phyloP scores from a whole-genome alignment of 2,888 invertebrate genomes.

The Metellina segmentata region DNA sequence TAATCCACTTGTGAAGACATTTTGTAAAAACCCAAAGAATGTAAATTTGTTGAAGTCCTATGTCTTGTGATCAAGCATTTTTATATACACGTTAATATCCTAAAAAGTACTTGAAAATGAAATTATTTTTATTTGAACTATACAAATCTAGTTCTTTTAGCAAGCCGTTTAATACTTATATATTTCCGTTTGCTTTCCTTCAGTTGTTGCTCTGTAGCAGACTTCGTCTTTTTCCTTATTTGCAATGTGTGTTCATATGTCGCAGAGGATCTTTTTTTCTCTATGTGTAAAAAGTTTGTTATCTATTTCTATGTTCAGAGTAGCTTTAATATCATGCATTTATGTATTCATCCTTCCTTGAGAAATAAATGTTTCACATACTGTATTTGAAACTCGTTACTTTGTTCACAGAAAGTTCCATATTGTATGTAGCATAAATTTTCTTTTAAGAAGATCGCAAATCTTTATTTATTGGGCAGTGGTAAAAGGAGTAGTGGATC shows the following conservation, averaged over 20 bases:
- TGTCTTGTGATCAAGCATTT: background rate
- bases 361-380: constrained; percentile 44
- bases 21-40: background rate
- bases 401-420: background rate
- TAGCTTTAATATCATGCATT: constrained; percentile 6
- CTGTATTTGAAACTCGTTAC: background rate
- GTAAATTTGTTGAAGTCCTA: background rate
- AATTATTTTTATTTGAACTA: background rate
- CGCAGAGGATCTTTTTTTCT: constrained; percentile 8
- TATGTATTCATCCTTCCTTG: constrained; percentile 22
- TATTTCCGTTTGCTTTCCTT: background rate
- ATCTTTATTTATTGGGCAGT: no score
- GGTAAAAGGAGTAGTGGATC: no score
- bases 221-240: background rate
- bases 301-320: background rate
- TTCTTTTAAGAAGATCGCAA: no score
- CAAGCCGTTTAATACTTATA: background rate
- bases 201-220: background rate
- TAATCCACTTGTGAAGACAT: background rate
- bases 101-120: background rate
- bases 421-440: background rate
- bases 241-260: background rate
- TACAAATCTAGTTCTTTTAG: background rate
- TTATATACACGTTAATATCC: background rate
- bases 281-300: background rate